Percentiles rank a stretch among this genome's conserved stretches.
These are phyloP conservation scores for Willisornis vidua DNA, from an alignment of 2,113 vertebrate genomes.

Conservation along the genomic window DNA sequence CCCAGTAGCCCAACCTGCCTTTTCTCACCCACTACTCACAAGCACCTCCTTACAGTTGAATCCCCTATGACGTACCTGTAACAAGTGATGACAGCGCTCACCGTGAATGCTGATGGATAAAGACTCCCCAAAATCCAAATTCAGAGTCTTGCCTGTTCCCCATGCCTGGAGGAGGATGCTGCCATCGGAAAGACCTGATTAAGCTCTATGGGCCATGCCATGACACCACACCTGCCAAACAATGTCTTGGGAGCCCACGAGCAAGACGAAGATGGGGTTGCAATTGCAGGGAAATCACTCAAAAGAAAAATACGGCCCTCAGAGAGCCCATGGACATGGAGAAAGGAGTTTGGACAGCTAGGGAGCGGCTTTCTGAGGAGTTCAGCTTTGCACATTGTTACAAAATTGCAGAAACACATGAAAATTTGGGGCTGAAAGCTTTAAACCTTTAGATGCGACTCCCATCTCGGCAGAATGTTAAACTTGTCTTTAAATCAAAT, in stretches of 20 bases:
- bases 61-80: background rate
- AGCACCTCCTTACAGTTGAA: background rate
- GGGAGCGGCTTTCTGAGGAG: rapidly evolving
- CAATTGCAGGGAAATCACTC: background rate
- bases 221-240: background rate
- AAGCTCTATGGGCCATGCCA: background rate
- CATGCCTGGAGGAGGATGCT: background rate
- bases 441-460: rapidly evolving
- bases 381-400: background rate
- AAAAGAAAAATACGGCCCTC: background rate
- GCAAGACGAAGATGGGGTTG: background rate
- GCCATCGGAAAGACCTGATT: rapidly evolving
- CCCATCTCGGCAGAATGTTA: background rate
- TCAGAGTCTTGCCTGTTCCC: background rate
- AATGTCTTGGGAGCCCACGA: background rate
- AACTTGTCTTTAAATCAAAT: background rate
- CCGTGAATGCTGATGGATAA: rapidly evolving
- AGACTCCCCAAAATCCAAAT: background rate
- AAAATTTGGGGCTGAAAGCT: background rate
- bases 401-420: background rate
- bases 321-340: background rate
- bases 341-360: background rate
- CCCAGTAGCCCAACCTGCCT: background rate
- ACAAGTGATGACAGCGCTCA: background rate
- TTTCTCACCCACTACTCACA: rapidly evolving